Base-by-base conservation (phyloP, 2,888 invertebrate species). In the Carcina quercana region DNA sequence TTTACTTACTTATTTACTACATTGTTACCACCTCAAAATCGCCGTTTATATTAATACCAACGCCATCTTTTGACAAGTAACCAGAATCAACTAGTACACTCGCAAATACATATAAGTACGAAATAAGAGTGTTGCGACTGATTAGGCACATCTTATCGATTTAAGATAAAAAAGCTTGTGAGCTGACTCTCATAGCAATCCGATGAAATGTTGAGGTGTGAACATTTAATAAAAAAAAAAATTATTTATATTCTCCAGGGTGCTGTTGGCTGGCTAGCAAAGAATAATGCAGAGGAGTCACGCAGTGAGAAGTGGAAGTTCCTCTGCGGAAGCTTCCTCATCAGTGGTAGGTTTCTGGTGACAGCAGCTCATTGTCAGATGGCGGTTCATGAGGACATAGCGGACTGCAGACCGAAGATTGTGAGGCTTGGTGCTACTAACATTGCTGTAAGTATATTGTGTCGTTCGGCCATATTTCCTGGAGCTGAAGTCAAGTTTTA, bases 361-460 rank as follows among this genome's bases (percentile, higher is more conserved):
- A 88, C 89, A 1, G 89, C 89, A 1, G 89, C 88, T 0, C 90
- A 90, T 52, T 90, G 90, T 43, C 47, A 46, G 0, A 29, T 25
- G 11, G 14, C 27, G 6, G 31, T 41, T 2, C 11, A 5, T 21
- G 26, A 4, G 43, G 42, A 10, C 35, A 28, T 48, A 4, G 28
- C 30, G 7, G 41, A 43, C 2, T 22, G 36, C 2, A 11, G 11
- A 0, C 56, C 56, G 1, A 37, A 42, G 34, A 45, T 53, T 12
- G 50, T 55, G 13, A 43, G 55, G 26, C 24, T 54, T 4, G 51
- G 53, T 4, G 44, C 35, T 15, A 38, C 32, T 6, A 50, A 45
- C 27, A 41, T 47, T 28, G 19, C 25, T 13, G 49, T 47, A 19
- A 31, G 35, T 32, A 24, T n/a, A n/a, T n/a, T n/a, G n/a, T n/a